These are phyloP conservation scores for Phengaris arion DNA, from an alignment of 2,888 invertebrate genomes.

Conservation along the genomic window DNA sequence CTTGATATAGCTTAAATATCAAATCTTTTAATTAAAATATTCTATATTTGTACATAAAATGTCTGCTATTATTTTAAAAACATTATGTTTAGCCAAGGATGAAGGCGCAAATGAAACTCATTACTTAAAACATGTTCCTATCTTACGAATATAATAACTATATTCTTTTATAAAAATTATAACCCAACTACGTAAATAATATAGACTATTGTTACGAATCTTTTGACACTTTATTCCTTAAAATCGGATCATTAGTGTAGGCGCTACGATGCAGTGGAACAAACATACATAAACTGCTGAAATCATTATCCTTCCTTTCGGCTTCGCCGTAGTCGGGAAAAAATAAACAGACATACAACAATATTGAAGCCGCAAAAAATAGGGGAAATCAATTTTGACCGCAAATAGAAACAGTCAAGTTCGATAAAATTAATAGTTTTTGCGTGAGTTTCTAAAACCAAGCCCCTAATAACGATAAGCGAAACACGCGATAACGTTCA, in stretches of 20 bases:
- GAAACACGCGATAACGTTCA: not conserved
- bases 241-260: too few species aligned
- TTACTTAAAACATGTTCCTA: too few species aligned
- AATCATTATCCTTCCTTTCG: not conserved
- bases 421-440: conserved; percentile 14
- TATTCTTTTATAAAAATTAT: too few species aligned
- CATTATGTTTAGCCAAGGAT: too few species aligned
- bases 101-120: too few species aligned
- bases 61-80: too few species aligned
- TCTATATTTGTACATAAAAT: not conserved
- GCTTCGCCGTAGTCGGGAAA: not conserved
- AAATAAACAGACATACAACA: not conserved
- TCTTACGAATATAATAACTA: too few species aligned
- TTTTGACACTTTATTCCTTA: too few species aligned
- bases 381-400: not conserved
- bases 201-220: too few species aligned
- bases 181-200: too few species aligned
- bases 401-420: not conserved
- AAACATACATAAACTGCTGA: not conserved
- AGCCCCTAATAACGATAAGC: not conserved
- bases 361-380: not conserved
- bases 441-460: conserved; percentile 4
- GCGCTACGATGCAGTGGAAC: too few species aligned
- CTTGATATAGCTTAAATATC: not conserved
- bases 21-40: not conserved